A percentile compares a stretch with the other conserved stretches of the same genome.
Conservation (phyloP, 2,888 invertebrate species). For the Fragum whitleyi region DNA sequence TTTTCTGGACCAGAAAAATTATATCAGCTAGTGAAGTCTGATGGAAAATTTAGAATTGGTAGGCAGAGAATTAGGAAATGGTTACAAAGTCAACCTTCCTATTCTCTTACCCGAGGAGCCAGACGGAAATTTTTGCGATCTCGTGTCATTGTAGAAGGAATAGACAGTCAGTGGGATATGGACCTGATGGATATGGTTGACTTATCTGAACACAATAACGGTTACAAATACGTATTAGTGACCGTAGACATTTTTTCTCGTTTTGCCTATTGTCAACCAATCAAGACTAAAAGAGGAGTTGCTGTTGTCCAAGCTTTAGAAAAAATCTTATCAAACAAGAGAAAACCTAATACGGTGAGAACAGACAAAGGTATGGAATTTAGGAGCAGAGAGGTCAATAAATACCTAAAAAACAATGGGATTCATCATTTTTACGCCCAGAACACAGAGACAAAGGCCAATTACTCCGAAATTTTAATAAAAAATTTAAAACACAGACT, state of each 20-base stretch:
- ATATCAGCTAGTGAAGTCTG: slow-evolving; percentile 33
- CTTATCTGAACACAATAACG: slow-evolving; percentile 32
- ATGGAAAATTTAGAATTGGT: slow-evolving; percentile 40
- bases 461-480: slow-evolving; percentile 42
- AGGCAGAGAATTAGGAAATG: slow-evolving; percentile 39
- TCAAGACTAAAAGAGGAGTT: slow-evolving; percentile 29
- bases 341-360: slow-evolving; percentile 27
- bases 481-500: slow-evolving; percentile 45
- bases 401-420: slow-evolving; percentile 19
- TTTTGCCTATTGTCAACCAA: slow-evolving; percentile 23
- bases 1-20: slow-evolving; percentile 40
- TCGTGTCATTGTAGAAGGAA: slow-evolving; percentile 1
- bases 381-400: slow-evolving; percentile 29
- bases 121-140: slow-evolving; percentile 20
- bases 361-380: slow-evolving; percentile 38
- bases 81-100: slow-evolving; percentile 47
- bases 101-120: slow-evolving; percentile 39
- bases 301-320: slow-evolving; percentile 23
- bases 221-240: slow-evolving; percentile 40
- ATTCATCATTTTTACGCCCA: slow-evolving; percentile 38
- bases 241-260: slow-evolving; percentile 41
- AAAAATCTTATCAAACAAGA: not conserved
- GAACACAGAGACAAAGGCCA: slow-evolving; percentile 52
- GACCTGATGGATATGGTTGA: slow-evolving; percentile 48
- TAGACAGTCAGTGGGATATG: slow-evolving; percentile 45